Conservation (phyloP, 1,140 invertebrate genomes). For the Sitobion miscanthi region DNA sequence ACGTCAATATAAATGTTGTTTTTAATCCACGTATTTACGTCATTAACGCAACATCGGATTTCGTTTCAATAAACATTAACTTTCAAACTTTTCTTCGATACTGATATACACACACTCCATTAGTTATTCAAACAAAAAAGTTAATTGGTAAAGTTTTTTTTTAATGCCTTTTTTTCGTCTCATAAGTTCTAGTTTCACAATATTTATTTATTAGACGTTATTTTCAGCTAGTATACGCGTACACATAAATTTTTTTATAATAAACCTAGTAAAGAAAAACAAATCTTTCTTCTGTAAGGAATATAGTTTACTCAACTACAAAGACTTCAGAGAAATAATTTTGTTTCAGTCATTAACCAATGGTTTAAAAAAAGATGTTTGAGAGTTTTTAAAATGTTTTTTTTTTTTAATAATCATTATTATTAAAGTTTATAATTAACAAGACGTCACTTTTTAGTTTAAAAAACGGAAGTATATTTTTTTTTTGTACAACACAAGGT, state of each 20-base stretch:
- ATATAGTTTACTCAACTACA: neutral
- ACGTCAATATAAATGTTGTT: neutral
- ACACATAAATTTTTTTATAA: neutral
- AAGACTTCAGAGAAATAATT: neutral
- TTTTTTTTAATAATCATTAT: slow-evolving; percentile 14
- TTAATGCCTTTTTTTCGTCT: neutral
- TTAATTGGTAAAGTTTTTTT: slow-evolving; percentile 33
- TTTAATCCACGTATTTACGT: neutral
- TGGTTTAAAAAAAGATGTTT: neutral
- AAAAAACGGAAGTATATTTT: neutral
- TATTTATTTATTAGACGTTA: neutral
- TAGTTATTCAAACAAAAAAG: slow-evolving; percentile 16
- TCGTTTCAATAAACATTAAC: neutral
- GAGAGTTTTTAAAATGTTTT: neutral
- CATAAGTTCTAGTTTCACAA: neutral
- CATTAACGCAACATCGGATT: neutral
- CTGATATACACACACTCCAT: neutral
- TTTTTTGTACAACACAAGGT: neutral
- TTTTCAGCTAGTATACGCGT: neutral
- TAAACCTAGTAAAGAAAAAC: neutral
- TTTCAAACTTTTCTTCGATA: neutral
- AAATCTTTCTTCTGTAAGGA: neutral
- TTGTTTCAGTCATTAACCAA: neutral
- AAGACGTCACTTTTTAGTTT: neutral
- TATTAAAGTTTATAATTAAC: slow-evolving; percentile 23